A percentile compares a stretch with the other conserved stretches of the same genome.
Evolutionary conservation across 2,113 vertebrate genomes (phyloP).

Genomic region (Syrmaticus mikado): DNA sequence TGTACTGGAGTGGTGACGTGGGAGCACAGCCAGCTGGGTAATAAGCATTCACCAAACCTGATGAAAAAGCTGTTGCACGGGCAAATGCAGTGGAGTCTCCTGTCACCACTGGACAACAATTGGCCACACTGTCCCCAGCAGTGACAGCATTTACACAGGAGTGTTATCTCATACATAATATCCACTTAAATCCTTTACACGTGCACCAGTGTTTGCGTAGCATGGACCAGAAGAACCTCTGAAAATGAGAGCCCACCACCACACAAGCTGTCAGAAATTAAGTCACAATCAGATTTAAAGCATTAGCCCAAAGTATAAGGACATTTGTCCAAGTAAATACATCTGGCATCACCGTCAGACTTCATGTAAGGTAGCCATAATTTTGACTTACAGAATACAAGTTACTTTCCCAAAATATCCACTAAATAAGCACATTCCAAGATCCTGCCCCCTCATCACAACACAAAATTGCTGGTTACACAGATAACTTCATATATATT

Average conservation of each 20-base stretch:
- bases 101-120: background rate
- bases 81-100: background rate
- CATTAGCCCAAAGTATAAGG: background rate
- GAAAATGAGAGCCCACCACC: too few relatives aligned
- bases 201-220: background rate
- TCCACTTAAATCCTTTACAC: background rate
- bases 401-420: background rate
- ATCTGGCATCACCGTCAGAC: background rate
- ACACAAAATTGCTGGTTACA: background rate
- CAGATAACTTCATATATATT: fast-evolving
- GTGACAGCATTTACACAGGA: background rate
- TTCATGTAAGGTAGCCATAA: background rate
- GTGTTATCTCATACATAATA: background rate
- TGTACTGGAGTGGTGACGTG: background rate
- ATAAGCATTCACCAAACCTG: background rate
- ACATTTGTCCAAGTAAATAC: background rate
- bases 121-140: background rate
- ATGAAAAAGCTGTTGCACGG: background rate
- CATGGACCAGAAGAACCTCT: background rate
- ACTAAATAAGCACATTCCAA: background rate
- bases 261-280: background rate
- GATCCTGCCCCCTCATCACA: background rate
- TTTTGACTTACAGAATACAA: background rate
- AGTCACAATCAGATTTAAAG: background rate
- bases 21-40: background rate